These are phyloP conservation scores for Potorous gilbertii DNA, from an alignment of 2,797 vertebrate species.

Conservation along the genomic window DNA sequence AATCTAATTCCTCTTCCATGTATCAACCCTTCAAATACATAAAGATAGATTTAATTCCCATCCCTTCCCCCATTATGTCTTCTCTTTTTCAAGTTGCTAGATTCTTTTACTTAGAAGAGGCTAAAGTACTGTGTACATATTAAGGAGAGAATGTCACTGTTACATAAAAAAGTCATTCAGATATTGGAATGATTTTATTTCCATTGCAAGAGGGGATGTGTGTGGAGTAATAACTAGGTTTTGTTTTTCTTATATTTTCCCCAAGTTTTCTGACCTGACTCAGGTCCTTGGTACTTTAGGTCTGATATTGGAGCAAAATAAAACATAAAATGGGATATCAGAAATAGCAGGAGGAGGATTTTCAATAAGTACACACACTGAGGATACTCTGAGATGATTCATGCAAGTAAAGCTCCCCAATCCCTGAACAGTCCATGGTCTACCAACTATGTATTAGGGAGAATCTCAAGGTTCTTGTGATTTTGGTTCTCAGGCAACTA, in stretches of 20 bases:
- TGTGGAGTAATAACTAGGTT: not conserved
- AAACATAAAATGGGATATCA: not conserved
- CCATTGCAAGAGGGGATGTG: not conserved
- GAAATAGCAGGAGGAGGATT: not conserved
- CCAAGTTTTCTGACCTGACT: not conserved
- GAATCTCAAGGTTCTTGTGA: not conserved
- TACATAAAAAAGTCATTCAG: not conserved
- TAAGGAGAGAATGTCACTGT: not conserved
- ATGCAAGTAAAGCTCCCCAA: not conserved
- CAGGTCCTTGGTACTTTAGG: not conserved
- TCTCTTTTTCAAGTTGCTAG: not conserved
- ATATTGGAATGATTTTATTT: not conserved
- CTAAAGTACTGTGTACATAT: not conserved
- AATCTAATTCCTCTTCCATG: not conserved
- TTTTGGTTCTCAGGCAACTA: not conserved
- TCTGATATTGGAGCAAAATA: not conserved
- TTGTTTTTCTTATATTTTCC: not conserved
- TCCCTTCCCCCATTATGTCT: not conserved
- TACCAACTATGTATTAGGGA: not conserved
- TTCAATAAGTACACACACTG: not conserved
- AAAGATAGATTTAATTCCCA: not conserved
- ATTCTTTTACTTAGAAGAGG: not conserved
- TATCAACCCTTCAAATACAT: not conserved
- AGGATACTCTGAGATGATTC: not conserved
- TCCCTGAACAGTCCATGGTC: not conserved